Percentiles rank a stretch among this genome's conserved stretches.
phyloP scores from a whole-genome alignment of 2,888 invertebrate species.

The Tenthredo livida region DNA sequence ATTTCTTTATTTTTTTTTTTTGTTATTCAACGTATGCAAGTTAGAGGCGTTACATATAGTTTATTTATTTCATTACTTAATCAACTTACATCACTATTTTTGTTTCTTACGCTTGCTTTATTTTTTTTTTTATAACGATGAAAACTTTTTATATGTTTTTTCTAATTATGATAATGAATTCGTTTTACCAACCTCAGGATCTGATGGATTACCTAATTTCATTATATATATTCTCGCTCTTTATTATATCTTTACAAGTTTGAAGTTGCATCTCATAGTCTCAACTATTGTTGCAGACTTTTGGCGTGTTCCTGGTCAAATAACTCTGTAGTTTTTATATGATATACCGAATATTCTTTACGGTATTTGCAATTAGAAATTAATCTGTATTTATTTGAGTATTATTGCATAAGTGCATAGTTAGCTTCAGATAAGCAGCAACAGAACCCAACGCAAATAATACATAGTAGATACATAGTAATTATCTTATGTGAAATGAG shows the following conservation, averaged over 20 bases:
- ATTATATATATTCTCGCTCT: background rate
- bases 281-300: constrained; percentile 8
- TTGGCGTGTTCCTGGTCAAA: constrained; percentile 14
- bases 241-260: background rate
- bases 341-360: background rate
- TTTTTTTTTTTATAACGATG: background rate
- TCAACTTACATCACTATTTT: constrained; percentile 7
- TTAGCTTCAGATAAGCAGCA: background rate
- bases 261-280: constrained; percentile 31
- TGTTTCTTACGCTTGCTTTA: background rate
- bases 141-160: background rate
- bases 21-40: background rate
- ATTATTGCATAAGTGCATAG: constrained; percentile 17
- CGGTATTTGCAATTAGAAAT: constrained; percentile 9
- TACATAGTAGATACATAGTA: background rate
- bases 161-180: constrained; percentile 1
- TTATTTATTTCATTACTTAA: constrained; percentile 3
- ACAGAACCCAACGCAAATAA: background rate
- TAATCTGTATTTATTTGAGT: constrained; percentile 44
- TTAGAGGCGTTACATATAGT: background rate
- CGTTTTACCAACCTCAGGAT: background rate
- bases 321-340: constrained; percentile 24
- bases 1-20: background rate
- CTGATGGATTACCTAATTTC: constrained; percentile 6
- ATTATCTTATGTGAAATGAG: constrained; percentile 11